phyloP scores from a whole-genome alignment of 2,113 vertebrate species.

The Pterocles burchelli region DNA sequence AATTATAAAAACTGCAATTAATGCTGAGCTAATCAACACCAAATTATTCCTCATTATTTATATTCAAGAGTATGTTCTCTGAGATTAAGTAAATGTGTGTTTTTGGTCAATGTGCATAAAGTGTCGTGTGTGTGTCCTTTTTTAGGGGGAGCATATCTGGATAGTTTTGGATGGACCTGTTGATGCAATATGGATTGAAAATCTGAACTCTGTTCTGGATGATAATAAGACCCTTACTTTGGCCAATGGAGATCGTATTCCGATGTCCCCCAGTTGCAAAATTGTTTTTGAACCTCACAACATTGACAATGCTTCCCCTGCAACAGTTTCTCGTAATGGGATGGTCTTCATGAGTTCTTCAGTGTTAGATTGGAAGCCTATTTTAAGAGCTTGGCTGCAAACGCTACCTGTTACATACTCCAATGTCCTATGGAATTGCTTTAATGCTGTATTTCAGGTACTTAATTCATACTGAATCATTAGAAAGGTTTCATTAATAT shows the following conservation, averaged over 20 bases:
- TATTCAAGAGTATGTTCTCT: background rate
- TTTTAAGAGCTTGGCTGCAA: slow-evolving; percentile 85
- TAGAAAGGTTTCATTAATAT: background rate
- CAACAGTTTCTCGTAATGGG: slow-evolving; percentile 94
- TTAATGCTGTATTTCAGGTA: slow-evolving; percentile 82
- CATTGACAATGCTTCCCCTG: slow-evolving; percentile 96
- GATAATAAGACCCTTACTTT: slow-evolving; percentile 95
- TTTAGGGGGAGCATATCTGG: slow-evolving; percentile 93
- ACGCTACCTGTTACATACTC: slow-evolving; percentile 72
- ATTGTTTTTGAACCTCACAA: slow-evolving; percentile 96
- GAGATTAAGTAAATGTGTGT: background rate
- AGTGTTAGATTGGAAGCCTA: slow-evolving; percentile 89
- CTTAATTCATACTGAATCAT: background rate
- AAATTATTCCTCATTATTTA: background rate
- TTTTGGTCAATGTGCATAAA: background rate
- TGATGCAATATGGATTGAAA: slow-evolving; percentile 98
- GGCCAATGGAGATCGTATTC: slow-evolving; percentile 95
- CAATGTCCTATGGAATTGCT: slow-evolving; percentile 73
- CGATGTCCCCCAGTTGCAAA: slow-evolving; percentile 94
- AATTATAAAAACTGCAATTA: background rate
- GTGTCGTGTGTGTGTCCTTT: background rate
- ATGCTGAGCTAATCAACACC: background rate
- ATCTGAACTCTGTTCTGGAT: slow-evolving; percentile 95
- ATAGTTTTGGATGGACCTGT: slow-evolving; percentile 96
- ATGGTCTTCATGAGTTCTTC: slow-evolving; percentile 99